These are phyloP conservation scores for Myiozetetes cayanensis DNA, from an alignment of 2,113 vertebrate species.

Conservation along the genomic window DNA sequence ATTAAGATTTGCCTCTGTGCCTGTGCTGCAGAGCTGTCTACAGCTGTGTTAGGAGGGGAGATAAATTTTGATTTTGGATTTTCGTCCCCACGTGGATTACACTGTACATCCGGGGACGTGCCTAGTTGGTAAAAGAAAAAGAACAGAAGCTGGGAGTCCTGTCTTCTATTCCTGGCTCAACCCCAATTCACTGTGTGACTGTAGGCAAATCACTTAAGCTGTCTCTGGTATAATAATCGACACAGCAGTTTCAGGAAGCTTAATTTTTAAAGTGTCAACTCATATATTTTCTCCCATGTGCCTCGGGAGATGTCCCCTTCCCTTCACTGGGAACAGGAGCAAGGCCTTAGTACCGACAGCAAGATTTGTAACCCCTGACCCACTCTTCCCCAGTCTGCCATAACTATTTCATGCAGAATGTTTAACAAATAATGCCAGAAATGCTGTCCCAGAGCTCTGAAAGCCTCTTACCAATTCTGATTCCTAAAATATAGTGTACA, in stretches of 20 bases:
- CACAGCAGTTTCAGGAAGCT: conserved; percentile 49
- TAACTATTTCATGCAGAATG: conserved; percentile 8
- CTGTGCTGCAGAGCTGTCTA: not conserved
- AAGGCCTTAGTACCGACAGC: not conserved
- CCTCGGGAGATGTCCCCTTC: conserved; percentile 17
- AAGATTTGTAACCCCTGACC: conserved; percentile 24
- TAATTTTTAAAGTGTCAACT: conserved; percentile 60
- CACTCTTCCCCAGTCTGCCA: not conserved
- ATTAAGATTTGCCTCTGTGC: not conserved
- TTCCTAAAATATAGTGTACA: conserved; percentile 10
- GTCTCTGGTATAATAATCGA: conserved; percentile 54
- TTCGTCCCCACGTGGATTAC: not conserved
- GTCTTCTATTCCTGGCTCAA: conserved; percentile 42
- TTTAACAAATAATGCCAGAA: conserved; percentile 36
- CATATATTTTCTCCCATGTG: not conserved
- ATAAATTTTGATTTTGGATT: conserved; percentile 31
- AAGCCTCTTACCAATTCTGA: conserved; percentile 39
- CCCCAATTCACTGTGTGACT: conserved; percentile 28
- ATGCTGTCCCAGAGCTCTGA: not conserved
- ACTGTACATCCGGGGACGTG: not conserved
- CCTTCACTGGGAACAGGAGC: not conserved
- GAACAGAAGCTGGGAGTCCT: not conserved
- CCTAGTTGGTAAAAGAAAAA: not conserved
- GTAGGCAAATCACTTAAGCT: conserved; percentile 62
- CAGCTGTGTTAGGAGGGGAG: not conserved